Conservation (phyloP, 1,140 invertebrate genomes). For the Drosophila parabipectinata region DNA sequence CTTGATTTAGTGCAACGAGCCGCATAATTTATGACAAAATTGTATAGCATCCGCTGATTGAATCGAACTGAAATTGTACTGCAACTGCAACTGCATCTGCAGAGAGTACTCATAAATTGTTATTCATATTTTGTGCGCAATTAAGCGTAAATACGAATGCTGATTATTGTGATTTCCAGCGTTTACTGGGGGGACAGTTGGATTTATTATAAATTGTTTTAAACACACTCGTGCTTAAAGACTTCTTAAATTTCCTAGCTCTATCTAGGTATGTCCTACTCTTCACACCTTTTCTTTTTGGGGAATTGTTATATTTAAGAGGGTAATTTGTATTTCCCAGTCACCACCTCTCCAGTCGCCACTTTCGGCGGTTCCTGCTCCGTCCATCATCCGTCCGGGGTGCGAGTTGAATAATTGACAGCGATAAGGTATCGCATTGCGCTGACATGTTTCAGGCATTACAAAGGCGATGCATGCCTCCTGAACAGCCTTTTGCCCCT, state of each 20-base stretch:
- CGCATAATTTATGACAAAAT: slow-evolving; percentile 76
- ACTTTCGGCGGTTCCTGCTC: slow-evolving; percentile 1
- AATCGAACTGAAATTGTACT: slow-evolving; percentile 46
- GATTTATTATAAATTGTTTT: slow-evolving; percentile 7
- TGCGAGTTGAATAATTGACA: slow-evolving; percentile 72
- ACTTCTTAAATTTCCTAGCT: not conserved
- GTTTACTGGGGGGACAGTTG: slow-evolving; percentile 5
- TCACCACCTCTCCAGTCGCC: not conserved
- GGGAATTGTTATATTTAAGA: slow-evolving; percentile 75
- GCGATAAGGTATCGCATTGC: slow-evolving; percentile 80
- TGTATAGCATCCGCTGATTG: slow-evolving; percentile 61
- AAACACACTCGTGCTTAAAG: not conserved
- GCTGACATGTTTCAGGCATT: slow-evolving; percentile 81
- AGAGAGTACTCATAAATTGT: slow-evolving; percentile 25
- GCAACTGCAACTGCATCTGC: slow-evolving; percentile 5
- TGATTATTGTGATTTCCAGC: slow-evolving; percentile 38
- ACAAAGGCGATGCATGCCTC: slow-evolving; percentile 49
- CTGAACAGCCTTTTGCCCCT: not conserved
- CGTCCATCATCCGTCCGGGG: slow-evolving; percentile 3
- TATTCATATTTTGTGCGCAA: slow-evolving; percentile 47
- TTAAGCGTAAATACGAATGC: slow-evolving; percentile 32
- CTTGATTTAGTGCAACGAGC: slow-evolving; percentile 74
- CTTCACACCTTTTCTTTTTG: slow-evolving; percentile 26
- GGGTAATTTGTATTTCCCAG: slow-evolving; percentile 65
- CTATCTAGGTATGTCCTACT: not conserved